phyloP scores from a whole-genome alignment of 1,140 invertebrate species.

The Acromyrmex charruanus region DNA sequence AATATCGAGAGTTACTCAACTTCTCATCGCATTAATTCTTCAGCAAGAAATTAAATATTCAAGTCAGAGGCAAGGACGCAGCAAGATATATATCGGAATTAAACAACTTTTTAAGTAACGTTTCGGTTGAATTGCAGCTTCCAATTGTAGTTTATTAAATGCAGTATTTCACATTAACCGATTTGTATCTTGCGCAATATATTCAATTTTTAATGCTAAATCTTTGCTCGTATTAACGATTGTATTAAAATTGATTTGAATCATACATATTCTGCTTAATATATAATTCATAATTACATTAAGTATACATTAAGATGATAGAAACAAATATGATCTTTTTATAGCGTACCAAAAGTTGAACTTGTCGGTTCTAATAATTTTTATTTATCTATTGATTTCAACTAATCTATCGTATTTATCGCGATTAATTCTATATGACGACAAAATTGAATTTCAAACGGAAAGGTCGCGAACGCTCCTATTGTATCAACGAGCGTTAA shows the following conservation, averaged over 20 bases:
- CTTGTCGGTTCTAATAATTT: not conserved
- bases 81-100: constrained; percentile 41
- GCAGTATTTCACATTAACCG: constrained; percentile 2
- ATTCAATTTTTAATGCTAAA: constrained; percentile 1
- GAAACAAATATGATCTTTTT: not conserved
- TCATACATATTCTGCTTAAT: not conserved
- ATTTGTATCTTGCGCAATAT: constrained; percentile 27
- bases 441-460: constrained; percentile 64
- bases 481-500: constrained; percentile 31
- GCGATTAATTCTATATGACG: constrained; percentile 40
- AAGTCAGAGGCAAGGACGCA: constrained; percentile 31
- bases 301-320: not conserved
- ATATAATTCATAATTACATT: not conserved
- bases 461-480: constrained; percentile 29
- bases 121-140: constrained; percentile 40
- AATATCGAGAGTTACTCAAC: constrained; percentile 58
- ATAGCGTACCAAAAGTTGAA: not conserved
- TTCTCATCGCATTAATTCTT: constrained; percentile 53
- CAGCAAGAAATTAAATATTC: constrained; percentile 53
- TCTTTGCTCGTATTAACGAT: not conserved
- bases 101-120: constrained; percentile 45
- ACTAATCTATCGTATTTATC: not conserved
- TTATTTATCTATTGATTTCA: not conserved
- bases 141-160: constrained; percentile 42
- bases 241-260: not conserved